Conservation (phyloP, 2,113 vertebrate species). For the Daubentonia madagascariensis region DNA sequence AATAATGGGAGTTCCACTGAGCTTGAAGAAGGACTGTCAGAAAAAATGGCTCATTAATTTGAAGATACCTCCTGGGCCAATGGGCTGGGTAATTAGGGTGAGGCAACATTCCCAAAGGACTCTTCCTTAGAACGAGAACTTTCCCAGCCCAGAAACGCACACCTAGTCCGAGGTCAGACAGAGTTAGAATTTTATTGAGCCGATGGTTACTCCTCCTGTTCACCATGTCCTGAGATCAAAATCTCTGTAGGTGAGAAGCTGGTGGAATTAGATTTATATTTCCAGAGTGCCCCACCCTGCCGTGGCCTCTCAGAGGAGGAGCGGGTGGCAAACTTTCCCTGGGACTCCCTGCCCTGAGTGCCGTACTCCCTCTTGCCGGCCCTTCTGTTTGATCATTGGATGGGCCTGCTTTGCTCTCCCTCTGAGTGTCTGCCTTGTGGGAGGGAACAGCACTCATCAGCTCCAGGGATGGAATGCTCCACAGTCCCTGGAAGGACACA, state of each 20-base stretch:
- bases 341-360: not conserved
- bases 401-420: not conserved
- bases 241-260: constrained; percentile 57
- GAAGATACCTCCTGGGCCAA: not conserved
- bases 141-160: constrained; percentile 18
- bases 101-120: not conserved
- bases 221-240: constrained; percentile 20
- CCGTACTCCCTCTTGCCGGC: not conserved
- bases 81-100: not conserved
- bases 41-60: not conserved
- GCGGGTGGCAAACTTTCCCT: constrained; percentile 18
- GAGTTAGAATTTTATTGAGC: constrained; percentile 29
- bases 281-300: not conserved
- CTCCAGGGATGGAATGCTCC: not conserved
- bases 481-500: not conserved
- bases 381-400: not conserved
- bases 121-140: constrained; percentile 9
- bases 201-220: constrained; percentile 17
- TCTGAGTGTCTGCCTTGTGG: not conserved
- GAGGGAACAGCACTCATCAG: not conserved
- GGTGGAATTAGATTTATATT: constrained; percentile 66
- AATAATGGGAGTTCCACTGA: not conserved
- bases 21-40: not conserved
- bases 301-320: not conserved
- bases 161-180: constrained; percentile 34